Conservation (phyloP, 2,113 vertebrate species). For the Pygoscelis adeliae region DNA sequence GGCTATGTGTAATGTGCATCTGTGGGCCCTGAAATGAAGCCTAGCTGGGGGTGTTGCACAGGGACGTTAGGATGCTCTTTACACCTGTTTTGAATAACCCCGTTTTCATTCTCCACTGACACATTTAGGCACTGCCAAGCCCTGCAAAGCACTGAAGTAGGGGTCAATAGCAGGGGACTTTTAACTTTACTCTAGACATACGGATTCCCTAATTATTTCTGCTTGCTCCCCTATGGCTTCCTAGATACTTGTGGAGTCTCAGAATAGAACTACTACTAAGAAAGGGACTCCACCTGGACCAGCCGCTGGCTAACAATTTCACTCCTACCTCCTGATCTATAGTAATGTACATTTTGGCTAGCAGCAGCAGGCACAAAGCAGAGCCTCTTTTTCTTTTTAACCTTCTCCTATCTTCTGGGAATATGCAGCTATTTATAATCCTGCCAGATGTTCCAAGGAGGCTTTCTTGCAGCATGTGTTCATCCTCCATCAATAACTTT, state of each 20-base stretch:
- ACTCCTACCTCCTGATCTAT: neutral
- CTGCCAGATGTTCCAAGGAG: conserved; percentile 1
- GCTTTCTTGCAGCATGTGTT: neutral
- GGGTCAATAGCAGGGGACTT: neutral
- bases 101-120: neutral
- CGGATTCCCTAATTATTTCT: neutral
- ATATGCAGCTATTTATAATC: neutral
- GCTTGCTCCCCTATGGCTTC: neutral
- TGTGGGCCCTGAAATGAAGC: neutral
- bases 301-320: neutral
- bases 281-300: neutral
- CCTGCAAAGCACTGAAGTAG: neutral
- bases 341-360: neutral
- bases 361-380: neutral
- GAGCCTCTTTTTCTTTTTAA: neutral
- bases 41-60: neutral
- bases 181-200: neutral
- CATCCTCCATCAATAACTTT: neutral
- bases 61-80: neutral
- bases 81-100: neutral
- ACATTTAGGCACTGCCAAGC: neutral
- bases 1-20: neutral
- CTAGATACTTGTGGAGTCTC: neutral
- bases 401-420: neutral
- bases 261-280: neutral